These are phyloP conservation scores for Anastrepha obliqua DNA, from an alignment of 1,140 invertebrate species.

Conservation along the genomic window DNA sequence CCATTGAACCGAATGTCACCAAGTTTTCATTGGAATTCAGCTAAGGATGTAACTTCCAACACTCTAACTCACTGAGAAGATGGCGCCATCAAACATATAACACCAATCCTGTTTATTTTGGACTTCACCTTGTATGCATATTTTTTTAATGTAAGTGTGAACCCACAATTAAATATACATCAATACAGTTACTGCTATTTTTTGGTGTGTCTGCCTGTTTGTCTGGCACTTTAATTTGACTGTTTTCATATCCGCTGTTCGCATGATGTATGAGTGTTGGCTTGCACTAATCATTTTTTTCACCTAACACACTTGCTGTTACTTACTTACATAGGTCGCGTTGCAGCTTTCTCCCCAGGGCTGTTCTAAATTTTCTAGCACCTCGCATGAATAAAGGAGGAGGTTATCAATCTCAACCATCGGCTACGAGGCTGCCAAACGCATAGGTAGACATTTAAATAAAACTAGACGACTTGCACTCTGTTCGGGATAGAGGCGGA, in stretches of 20 bases:
- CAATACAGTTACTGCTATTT: neutral
- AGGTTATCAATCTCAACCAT: neutral
- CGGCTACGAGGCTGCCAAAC: no score
- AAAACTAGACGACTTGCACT: no score
- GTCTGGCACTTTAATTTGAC: slow-evolving; percentile 30
- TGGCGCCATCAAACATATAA: no score
- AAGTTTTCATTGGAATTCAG: no score
- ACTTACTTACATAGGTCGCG: neutral
- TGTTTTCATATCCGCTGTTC: neutral
- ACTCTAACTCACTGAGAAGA: no score
- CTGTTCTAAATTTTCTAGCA: neutral
- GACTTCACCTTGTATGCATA: no score
- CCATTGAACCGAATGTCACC: no score
- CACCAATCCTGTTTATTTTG: no score
- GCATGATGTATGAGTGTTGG: slow-evolving; percentile 1
- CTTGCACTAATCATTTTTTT: slow-evolving; percentile 13
- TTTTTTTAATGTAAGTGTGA: no score
- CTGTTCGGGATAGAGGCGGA: no score
- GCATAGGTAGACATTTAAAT: no score
- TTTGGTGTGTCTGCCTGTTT: neutral
- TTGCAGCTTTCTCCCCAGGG: neutral
- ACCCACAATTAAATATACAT: neutral
- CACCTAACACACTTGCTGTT: neutral
- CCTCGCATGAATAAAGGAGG: neutral
- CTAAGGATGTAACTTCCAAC: no score